Conservation (phyloP, 2,113 vertebrate species). For the Ardeotis arabs region DNA sequence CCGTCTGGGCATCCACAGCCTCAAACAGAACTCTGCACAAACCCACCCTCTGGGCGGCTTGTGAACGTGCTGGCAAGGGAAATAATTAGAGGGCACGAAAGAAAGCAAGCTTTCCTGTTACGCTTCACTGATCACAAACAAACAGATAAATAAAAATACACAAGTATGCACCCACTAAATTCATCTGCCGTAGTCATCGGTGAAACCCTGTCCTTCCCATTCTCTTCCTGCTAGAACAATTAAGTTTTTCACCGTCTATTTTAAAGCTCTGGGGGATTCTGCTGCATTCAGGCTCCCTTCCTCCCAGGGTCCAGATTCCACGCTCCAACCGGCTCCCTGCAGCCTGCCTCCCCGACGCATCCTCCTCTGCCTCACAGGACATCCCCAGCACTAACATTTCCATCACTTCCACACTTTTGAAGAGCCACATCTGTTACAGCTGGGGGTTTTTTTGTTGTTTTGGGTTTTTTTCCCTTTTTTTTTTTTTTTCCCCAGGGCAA, state of each 20-base stretch:
- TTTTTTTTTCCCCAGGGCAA: neutral
- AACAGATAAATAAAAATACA: neutral
- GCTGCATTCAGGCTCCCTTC: neutral
- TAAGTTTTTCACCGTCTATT: neutral
- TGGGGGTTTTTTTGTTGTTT: no score
- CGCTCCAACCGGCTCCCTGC: rapidly evolving
- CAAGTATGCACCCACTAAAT: neutral
- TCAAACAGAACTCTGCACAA: neutral
- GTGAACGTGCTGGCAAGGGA: neutral
- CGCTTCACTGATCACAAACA: neutral
- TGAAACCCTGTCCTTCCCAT: neutral
- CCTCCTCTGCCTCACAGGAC: neutral
- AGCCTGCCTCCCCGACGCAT: neutral
- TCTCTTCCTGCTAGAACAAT: neutral
- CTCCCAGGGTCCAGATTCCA: neutral
- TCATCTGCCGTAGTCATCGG: neutral
- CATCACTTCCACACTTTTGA: neutral
- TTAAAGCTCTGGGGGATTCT: neutral
- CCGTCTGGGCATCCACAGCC: neutral
- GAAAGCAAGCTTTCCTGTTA: neutral
- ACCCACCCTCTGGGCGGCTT: neutral
- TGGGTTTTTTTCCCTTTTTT: no score
- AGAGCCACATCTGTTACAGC: neutral
- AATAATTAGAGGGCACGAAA: neutral
- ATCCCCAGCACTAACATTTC: neutral